phyloP scores from a whole-genome alignment of 2,888 invertebrate species.

The Acleris laterana region DNA sequence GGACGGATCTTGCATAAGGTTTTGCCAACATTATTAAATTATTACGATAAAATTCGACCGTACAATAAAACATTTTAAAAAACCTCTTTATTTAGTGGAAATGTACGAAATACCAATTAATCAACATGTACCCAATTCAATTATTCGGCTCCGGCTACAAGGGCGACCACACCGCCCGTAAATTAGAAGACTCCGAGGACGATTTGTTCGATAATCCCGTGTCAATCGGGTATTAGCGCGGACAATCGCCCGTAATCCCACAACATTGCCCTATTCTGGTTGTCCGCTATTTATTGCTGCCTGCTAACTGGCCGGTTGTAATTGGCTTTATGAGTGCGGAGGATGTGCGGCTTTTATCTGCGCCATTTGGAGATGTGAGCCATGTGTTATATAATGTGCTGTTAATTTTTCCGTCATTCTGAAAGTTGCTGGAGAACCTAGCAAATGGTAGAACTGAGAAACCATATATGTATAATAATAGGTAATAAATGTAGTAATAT shows the following conservation, averaged over 20 bases:
- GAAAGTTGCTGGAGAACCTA: neutral
- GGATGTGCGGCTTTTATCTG: constrained; percentile 17
- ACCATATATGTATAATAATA: too few species aligned
- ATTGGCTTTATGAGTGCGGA: constrained; percentile 31
- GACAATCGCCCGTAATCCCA: constrained; percentile 68
- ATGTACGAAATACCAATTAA: constrained; percentile 25
- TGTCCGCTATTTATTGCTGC: constrained; percentile 65
- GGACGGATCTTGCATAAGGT: too few species aligned
- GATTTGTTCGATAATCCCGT: constrained; percentile 68
- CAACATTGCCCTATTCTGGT: constrained; percentile 55
- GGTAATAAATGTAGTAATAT: too few species aligned
- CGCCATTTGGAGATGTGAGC: constrained; percentile 12
- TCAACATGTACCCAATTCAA: constrained; percentile 14
- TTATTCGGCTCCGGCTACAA: constrained; percentile 20
- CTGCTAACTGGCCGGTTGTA: constrained; percentile 48
- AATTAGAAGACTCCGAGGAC: constrained; percentile 58
- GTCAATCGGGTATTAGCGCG: constrained; percentile 74
- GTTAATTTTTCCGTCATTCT: neutral
- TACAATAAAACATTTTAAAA: too few species aligned
- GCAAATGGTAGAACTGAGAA: too few species aligned
- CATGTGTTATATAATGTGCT: neutral
- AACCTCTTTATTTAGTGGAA: constrained; percentile 10
- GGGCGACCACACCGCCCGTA: constrained; percentile 51
- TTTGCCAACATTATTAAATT: too few species aligned
- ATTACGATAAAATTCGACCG: too few species aligned